A percentile compares a stretch with the other conserved stretches of the same genome.
These are phyloP conservation scores for Scaptomyza cyrtandrae DNA, from an alignment of 2,888 invertebrate species.

Conservation along the genomic window DNA sequence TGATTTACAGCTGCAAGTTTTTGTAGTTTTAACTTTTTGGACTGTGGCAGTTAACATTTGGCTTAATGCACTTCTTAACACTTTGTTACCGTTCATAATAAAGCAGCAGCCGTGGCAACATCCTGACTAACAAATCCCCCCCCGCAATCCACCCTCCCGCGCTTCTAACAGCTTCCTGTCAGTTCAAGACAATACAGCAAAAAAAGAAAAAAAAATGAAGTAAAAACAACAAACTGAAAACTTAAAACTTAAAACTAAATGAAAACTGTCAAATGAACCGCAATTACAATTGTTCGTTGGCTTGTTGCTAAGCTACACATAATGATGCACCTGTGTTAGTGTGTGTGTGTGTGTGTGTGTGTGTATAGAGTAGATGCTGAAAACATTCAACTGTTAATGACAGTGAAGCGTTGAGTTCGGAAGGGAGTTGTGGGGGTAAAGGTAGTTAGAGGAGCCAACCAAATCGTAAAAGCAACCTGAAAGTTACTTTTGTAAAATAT, in stretches of 20 bases:
- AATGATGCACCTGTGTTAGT: conserved; percentile 46
- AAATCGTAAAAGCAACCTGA: conserved; percentile 34
- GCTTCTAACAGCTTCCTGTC: conserved; percentile 13
- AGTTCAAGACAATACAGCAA: conserved; percentile 45
- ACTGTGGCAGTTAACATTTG: conserved; percentile 66
- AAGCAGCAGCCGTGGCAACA: conserved; percentile 42
- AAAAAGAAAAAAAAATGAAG: not conserved
- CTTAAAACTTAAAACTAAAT: conserved; percentile 56
- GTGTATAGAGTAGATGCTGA: conserved; percentile 25
- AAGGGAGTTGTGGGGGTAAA: not conserved
- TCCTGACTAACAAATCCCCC: not conserved
- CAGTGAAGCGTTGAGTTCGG: conserved; percentile 45
- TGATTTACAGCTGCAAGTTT: conserved; percentile 71
- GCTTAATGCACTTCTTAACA: conserved; percentile 74
- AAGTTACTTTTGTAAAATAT: conserved; percentile 50
- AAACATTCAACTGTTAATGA: conserved; percentile 76
- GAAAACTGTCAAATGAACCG: conserved; percentile 76
- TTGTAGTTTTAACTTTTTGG: conserved; percentile 39
- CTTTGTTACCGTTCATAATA: conserved; percentile 76
- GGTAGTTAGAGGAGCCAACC: conserved; percentile 21
- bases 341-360: conserved; percentile 8
- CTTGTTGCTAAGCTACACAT: conserved; percentile 44
- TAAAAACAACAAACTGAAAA: not conserved
- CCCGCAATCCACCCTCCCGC: not conserved
- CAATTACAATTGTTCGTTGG: conserved; percentile 70